Evolutionary conservation across 2,113 vertebrate species (phyloP), one percentile per base, ranked within the genome.

Genomic region (Danio rerio): DNA sequence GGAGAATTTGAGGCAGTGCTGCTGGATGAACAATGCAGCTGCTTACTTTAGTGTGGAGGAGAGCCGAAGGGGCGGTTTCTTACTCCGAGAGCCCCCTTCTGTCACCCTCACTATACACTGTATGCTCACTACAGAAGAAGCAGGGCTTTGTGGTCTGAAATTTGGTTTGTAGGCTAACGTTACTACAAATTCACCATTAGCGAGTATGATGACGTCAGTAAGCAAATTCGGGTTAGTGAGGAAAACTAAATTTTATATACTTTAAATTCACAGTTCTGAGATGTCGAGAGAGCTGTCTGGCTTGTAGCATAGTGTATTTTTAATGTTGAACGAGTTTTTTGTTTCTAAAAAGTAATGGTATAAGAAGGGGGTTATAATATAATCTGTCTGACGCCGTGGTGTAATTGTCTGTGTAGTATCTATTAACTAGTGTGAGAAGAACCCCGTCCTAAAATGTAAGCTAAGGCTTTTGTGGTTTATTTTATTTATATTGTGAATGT

Each of bases 21-120:
- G 16, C 49, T 77, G 31, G 31, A 31, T 49, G 12, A 62, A 61
- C 74, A 49, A 77, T 62, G 74, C 74, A 49, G 55, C 20, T 50
- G 20, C 3, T 75, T 59, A 59, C 42, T 47, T 76, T 20, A 47
- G 73, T 59, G 31, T 31, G 31, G 73, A 12, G n/a, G 55, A 76
- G 11, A 76, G 55, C 6, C 13, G 20, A 42, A 77, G 20, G 75
- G 47, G 45, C 59, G 75, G 75, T 7, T 63, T 62, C 74, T 50
- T 49, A 76, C n/a, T 9, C 1, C 5, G 0, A 61, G 42, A 72
- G 7, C n/a, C 43, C 65, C 43, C 9, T 69, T 47, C 65, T 47
- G n/a, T 69, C n/a, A 49, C 43, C n/a, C 5, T 12, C 16, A 49
- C 3, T 66, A 42, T 40, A 45, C 65, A 11, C 50, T n/a, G 8